A percentile compares a stretch with the other conserved stretches of the same genome.
Evolutionary conservation across 1,140 invertebrate species (phyloP).

Genomic region (Holcopasites calliopsidis): DNA sequence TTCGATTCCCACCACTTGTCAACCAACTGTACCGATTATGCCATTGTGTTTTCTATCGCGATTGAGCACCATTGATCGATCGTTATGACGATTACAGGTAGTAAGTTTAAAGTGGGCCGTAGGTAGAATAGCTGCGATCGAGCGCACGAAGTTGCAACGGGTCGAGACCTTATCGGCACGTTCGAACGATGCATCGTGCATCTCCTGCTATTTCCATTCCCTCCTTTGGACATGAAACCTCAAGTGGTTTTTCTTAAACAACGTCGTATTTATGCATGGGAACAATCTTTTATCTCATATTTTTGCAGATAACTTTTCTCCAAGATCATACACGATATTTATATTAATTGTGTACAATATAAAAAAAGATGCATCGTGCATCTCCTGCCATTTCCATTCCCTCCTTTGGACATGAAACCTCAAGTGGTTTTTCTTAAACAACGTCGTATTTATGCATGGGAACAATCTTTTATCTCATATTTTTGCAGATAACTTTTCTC

Average conservation of each 20-base stretch:
- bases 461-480: neutral
- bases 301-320: neutral
- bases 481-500: neutral
- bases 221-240: conserved; percentile 7
- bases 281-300: neutral
- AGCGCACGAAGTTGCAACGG: conserved; percentile 50
- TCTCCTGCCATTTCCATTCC: conserved; percentile 47
- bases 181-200: conserved; percentile 34
- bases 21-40: neutral
- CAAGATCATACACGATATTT: neutral
- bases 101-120: conserved; percentile 48
- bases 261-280: conserved; percentile 34
- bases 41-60: neutral
- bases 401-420: conserved; percentile 7
- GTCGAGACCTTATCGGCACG: conserved; percentile 56
- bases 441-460: conserved; percentile 34
- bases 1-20: conserved; percentile 5
- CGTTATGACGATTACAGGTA: conserved; percentile 41
- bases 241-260: conserved; percentile 22
- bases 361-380: conserved; percentile 37
- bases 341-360: too few relatives aligned
- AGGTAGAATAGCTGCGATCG: conserved; percentile 44
- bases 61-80: conserved; percentile 14
- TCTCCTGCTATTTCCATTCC: conserved; percentile 47
- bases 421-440: conserved; percentile 22